Conservation (phyloP, 2,888 invertebrate species). For the Taphrorychus bicolor region DNA sequence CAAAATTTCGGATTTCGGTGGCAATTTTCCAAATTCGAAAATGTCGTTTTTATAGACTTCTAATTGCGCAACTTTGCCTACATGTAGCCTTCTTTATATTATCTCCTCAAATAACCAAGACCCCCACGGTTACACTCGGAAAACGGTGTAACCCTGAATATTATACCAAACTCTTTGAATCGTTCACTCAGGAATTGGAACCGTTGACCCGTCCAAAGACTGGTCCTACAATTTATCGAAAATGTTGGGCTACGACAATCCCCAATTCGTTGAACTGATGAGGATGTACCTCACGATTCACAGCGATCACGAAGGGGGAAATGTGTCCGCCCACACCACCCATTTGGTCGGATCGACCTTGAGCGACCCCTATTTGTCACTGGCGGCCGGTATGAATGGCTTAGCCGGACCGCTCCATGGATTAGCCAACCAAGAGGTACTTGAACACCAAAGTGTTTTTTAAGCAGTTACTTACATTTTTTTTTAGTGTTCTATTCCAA, state of each 20-base stretch:
- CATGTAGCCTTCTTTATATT: too few relatives aligned
- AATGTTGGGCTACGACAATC: slow-evolving; percentile 90
- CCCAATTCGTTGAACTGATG: slow-evolving; percentile 88
- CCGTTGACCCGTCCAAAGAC: slow-evolving; percentile 88
- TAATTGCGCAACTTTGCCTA: too few relatives aligned
- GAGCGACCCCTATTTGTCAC: slow-evolving; percentile 92
- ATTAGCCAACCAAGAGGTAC: slow-evolving; percentile 92
- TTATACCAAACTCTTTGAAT: neutral
- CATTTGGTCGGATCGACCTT: slow-evolving; percentile 94
- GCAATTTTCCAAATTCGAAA: too few relatives aligned
- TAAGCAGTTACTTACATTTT: too few relatives aligned
- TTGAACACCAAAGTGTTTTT: too few relatives aligned
- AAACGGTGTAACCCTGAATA: neutral
- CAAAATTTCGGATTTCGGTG: too few relatives aligned
- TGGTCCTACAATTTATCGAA: slow-evolving; percentile 92
- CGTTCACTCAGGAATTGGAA: slow-evolving; percentile 75
- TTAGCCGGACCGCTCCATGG: slow-evolving; percentile 96
- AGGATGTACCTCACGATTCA: slow-evolving; percentile 93
- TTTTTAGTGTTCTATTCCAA: too few relatives aligned
- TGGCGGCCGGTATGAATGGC: slow-evolving; percentile 92
- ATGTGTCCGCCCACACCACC: slow-evolving; percentile 93
- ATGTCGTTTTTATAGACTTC: too few relatives aligned
- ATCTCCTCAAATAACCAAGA: too few relatives aligned
- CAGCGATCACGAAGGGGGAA: slow-evolving; percentile 96
- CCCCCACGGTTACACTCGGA: too few relatives aligned